Conservation (phyloP, 2,797 vertebrate genomes). For the Botia almorhae region DNA sequence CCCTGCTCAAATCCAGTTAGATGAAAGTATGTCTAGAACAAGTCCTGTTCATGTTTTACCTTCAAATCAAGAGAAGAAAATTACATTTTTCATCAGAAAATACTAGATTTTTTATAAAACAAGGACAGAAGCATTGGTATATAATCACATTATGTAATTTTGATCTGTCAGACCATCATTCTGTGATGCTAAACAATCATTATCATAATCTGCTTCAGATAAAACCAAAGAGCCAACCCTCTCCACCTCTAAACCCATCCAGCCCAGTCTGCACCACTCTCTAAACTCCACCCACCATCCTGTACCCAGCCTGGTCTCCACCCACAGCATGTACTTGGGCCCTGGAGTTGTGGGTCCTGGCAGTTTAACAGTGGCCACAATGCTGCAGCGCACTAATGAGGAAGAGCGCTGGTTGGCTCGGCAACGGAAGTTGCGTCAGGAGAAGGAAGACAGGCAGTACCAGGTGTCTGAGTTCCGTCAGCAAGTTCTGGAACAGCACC, state of each 20-base stretch:
- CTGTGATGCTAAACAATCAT: neutral
- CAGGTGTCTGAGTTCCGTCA: conserved; percentile 98
- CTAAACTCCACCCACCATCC: conserved; percentile 82
- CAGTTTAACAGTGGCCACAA: conserved; percentile 78
- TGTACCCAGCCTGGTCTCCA: conserved; percentile 86
- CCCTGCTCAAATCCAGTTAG: neutral
- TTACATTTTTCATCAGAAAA: too few relatives aligned
- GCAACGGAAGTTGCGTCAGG: conserved; percentile 92
- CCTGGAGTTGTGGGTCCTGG: conserved; percentile 74
- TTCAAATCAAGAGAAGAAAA: too few relatives aligned
- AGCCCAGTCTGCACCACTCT: conserved; percentile 74
- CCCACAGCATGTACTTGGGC: conserved; percentile 85
- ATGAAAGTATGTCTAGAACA: neutral
- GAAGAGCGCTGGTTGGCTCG: conserved; percentile 96
- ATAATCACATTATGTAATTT: neutral
- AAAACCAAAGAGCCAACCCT: conserved; percentile 91
- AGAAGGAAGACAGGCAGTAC: conserved; percentile 96
- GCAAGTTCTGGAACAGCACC: conserved; percentile 95
- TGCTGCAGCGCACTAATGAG: conserved; percentile 91
- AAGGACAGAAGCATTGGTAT: too few relatives aligned
- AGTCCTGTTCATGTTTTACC: too few relatives aligned
- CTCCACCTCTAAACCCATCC: conserved; percentile 80
- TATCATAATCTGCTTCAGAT: conserved; percentile 73
- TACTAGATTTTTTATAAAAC: too few relatives aligned
- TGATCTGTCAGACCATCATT: neutral